Evolutionary conservation across 2,797 vertebrate genomes (phyloP), one percentile per base, ranked within the genome.

Genomic region (Cirrhinus mrigala): DNA sequence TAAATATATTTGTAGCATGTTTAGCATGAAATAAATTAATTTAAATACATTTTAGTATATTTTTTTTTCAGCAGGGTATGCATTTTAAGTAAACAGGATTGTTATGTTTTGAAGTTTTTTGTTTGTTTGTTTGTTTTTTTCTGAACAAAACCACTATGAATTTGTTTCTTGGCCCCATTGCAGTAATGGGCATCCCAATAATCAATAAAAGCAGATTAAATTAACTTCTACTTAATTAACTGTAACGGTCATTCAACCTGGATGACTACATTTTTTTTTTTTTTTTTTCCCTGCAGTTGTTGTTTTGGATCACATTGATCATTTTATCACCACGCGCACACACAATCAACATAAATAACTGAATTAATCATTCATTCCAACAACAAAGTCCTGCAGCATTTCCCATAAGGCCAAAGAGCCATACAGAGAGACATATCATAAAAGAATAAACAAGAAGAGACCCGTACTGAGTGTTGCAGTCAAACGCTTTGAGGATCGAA

Each of bases 401-500:
- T 84, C 85, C 88, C 76, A 66, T 68, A 77, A 82, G 86, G 68
- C 76, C 73, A 77, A 54, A 86, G 85, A 87, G 79, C 85, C 87
- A 83, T 84, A 87, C 70, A 52, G 79, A 85, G 64, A 86, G 76
- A 81, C 75, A 89, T 78, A 81, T 44, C 79, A 87, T 87, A 77
- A 90, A 79, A 87, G 70, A 84, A 83, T 85, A 88, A 90, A 88
- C 85, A 89, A 85, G 90, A 89, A 86, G 86, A 89, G 84, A 81
- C 52, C 64, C 14, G 6, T 84, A 81, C 87, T 89, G 86, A 88
- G 83, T 85, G 85, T 91, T 85, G 85, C 81, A 90, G 86, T 89
- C 87, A 91, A 89, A 85, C 64, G 62, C 88, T 79, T 89, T 89
- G 88, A 90, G 87, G 86, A 88, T 89, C 82, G 87, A 80, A 81